phyloP scores from a whole-genome alignment of 2,888 invertebrate species.

The Sussaba pulchella region DNA sequence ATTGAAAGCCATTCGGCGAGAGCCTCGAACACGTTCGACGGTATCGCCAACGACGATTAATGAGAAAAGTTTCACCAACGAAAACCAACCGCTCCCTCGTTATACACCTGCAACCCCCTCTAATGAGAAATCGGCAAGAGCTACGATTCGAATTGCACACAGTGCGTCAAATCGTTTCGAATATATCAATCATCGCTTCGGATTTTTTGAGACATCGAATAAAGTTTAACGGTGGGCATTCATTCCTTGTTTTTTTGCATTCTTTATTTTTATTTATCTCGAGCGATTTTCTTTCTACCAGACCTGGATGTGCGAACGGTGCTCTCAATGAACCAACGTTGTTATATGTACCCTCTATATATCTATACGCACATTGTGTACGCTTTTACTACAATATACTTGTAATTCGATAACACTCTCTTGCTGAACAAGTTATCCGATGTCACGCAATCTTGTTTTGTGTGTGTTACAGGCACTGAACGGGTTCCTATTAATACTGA shows the following conservation, averaged over 20 bases:
- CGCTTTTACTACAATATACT: constrained; percentile 44
- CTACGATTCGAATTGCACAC: neutral
- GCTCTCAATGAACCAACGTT: constrained; percentile 13
- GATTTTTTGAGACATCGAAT: too few species aligned
- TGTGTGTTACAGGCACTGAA: constrained; percentile 94
- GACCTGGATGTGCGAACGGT: neutral
- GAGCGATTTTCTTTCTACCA: neutral
- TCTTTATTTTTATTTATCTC: neutral
- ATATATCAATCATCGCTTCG: too few species aligned
- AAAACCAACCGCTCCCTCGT: constrained; percentile 7
- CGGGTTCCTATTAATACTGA: constrained; percentile 99
- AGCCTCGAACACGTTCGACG: constrained; percentile 60
- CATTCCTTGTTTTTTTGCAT: too few species aligned
- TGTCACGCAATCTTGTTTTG: constrained; percentile 67
- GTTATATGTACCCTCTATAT: neutral
- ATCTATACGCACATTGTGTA: constrained; percentile 35
- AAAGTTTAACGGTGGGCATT: too few species aligned
- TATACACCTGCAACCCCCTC: too few species aligned
- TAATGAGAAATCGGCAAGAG: neutral
- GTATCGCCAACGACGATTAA: constrained; percentile 75
- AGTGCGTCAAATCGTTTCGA: too few species aligned
- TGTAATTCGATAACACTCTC: constrained; percentile 66
- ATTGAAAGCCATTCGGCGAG: neutral
- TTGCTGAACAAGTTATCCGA: constrained; percentile 67
- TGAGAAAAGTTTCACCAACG: constrained; percentile 76